Evolutionary conservation across 2,113 vertebrate genomes (phyloP), one percentile per base, ranked within the genome.

Genomic region (Myanophis thanlyinensis): DNA sequence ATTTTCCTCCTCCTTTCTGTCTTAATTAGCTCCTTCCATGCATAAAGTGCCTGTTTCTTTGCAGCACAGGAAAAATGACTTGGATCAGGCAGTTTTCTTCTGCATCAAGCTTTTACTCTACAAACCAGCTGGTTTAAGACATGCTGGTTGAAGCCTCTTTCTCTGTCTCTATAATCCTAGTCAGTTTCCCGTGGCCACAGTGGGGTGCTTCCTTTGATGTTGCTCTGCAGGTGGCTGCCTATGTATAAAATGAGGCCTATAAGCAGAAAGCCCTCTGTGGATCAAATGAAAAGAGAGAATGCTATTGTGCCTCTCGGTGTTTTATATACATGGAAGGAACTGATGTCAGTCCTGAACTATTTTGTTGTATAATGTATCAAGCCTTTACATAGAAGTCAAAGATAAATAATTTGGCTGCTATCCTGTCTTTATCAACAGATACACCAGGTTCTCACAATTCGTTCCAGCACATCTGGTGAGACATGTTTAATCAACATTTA

Each of bases 121-220:
- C 95, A 94, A 92, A 89, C 89, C 95, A 96, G 96, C 95, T 94
- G 96, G 94, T 93, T 93, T 93, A 6, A 10, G 91, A 95, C 93
- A 91, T 92, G 89, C 93, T 94, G 92, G 91, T 80, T 88, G 94
- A 93, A 59, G 92, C 0, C 0, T 92, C 93, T 54, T 95, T 95
- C 94, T 94, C 92, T 94, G 95, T 94, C 94, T 94, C 92, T 95
- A 96, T 95, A 96, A 95, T 96, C 94, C 91, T 96, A 94, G 96
- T 85, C 94, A 93, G 95, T 87, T 95, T 96, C 96, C 96, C 93
- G 93, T 92, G 94, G 96, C 94, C 95, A 56, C 96, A 59, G 96
- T 89, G 93, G 97, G 96, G 89, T 93, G 92, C 84, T 93, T 94
- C 89, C 95, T 96, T 96, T 97, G 96, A 97, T 96, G 96, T 89